These are phyloP conservation scores for Podargus strigoides DNA, from an alignment of 2,797 vertebrate species.

Conservation along the genomic window DNA sequence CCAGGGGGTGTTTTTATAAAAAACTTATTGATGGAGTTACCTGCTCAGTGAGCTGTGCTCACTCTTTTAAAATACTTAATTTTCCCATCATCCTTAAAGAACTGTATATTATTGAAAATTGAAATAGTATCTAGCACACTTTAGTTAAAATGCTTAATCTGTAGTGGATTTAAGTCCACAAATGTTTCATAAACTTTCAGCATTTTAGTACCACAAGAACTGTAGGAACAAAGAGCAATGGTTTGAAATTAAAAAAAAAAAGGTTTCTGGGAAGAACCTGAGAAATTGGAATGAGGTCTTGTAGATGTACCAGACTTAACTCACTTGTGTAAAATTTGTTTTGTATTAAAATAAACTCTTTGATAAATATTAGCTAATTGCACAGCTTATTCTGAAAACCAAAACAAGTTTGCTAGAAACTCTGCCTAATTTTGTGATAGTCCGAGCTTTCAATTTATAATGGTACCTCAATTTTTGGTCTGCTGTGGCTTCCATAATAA, in stretches of 20 bases:
- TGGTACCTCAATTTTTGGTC: too few species aligned
- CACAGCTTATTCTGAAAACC: background rate
- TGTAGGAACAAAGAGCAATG: background rate
- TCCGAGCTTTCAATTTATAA: background rate
- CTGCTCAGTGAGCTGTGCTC: background rate
- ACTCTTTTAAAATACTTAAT: background rate
- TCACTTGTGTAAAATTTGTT: background rate
- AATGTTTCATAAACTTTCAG: background rate
- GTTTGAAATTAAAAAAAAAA: background rate
- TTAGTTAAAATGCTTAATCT: too few species aligned
- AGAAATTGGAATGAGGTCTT: background rate
- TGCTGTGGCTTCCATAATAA: too few species aligned
- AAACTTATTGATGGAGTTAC: background rate
- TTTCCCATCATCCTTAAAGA: background rate
- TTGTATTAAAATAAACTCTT: background rate
- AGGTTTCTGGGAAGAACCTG: background rate
- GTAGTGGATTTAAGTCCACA: too few species aligned
- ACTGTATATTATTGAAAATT: background rate
- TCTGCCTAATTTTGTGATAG: background rate
- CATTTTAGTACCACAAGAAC: background rate
- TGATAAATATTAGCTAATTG: background rate
- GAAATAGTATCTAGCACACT: background rate
- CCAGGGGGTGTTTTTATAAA: background rate
- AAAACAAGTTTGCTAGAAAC: background rate
- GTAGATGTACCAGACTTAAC: background rate